Percentiles rank a stretch among this genome's conserved stretches.
Evolutionary conservation across 2,797 vertebrate species (phyloP).

Genomic region (Bufotes viridis): DNA sequence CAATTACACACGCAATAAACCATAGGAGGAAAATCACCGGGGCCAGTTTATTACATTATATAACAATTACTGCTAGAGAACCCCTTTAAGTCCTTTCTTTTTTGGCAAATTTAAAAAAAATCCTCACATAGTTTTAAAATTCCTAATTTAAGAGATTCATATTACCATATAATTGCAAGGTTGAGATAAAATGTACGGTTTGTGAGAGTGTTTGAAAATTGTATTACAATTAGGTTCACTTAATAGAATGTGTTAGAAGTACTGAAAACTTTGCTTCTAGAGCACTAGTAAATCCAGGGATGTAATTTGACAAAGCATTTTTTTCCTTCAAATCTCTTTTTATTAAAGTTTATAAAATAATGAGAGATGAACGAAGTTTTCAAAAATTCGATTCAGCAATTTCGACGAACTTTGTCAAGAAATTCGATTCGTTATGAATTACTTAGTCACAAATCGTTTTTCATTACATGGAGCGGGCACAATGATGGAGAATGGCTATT

Average conservation of each 20-base stretch:
- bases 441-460: too few relatives aligned
- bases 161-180: conserved; percentile 38
- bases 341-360: too few relatives aligned
- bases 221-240: conserved; percentile 35
- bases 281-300: background rate
- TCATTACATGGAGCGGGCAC: too few relatives aligned
- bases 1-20: background rate
- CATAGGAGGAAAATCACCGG: background rate
- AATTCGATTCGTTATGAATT: too few relatives aligned
- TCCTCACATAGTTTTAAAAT: conserved; percentile 8
- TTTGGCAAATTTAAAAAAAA: background rate
- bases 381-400: too few relatives aligned
- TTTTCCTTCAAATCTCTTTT: background rate
- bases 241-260: conserved; percentile 24
- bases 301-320: conserved; percentile 5
- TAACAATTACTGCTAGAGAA: background rate
- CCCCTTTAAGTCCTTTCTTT: background rate
- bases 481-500: too few relatives aligned
- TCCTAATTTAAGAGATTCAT: conserved; percentile 32
- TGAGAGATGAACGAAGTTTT: too few relatives aligned
- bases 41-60: background rate
- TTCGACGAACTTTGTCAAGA: too few relatives aligned
- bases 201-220: conserved; percentile 36
- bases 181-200: conserved; percentile 38
- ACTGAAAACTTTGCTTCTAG: conserved; percentile 6